Evolutionary conservation across 2,797 vertebrate species (phyloP).

Genomic region (Chaetodon trifasciatus): DNA sequence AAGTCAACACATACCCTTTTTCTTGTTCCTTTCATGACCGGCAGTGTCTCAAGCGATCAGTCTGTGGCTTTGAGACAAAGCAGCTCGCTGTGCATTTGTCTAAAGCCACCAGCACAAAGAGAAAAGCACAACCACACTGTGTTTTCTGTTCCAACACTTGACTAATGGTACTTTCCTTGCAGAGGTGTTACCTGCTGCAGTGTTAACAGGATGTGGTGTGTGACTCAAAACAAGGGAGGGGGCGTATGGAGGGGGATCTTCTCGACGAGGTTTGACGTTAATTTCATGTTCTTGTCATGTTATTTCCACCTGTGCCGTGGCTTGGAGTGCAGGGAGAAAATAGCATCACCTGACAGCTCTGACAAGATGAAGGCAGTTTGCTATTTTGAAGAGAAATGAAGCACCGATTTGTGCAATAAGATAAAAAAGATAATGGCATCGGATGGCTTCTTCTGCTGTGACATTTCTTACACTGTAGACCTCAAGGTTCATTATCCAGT

Average conservation of each 20-base stretch:
- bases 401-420: neutral
- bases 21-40: neutral
- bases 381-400: conserved; percentile 2
- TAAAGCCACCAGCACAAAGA: neutral
- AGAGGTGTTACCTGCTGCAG: conserved; percentile 40
- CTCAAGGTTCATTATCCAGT: neutral
- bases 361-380: conserved; percentile 19
- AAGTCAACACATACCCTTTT: neutral
- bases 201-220: conserved; percentile 74
- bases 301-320: neutral
- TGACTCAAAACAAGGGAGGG: conserved; percentile 46
- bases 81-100: neutral
- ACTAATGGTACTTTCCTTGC: conserved; percentile 43
- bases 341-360: conserved; percentile 22
- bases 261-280: conserved; percentile 39
- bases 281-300: conserved; percentile 36
- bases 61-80: conserved; percentile 30
- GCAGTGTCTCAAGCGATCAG: neutral
- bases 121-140: neutral
- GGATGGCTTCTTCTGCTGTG: neutral
- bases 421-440: neutral
- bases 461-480: neutral
- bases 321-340: neutral
- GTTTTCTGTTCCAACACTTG: conserved; percentile 13
- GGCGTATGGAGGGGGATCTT: conserved; percentile 28